Evolutionary conservation across 2,113 vertebrate species (phyloP).

Genomic region (Ceuthmochares aereus): DNA sequence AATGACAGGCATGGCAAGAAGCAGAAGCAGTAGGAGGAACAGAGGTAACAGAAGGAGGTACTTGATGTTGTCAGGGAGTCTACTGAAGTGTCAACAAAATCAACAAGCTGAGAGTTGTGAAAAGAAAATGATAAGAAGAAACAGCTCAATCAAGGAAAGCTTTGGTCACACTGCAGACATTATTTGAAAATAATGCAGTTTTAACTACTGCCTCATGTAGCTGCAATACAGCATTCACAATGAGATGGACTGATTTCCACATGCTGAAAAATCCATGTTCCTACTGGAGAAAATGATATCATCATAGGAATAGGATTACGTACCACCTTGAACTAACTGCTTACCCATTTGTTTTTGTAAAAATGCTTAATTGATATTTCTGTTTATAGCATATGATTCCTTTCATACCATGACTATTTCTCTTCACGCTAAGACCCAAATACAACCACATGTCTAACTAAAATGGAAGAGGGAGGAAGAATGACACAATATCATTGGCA

Average conservation of each 20-base stretch:
- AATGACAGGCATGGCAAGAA: background rate
- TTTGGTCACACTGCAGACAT: background rate
- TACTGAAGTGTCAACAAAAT: background rate
- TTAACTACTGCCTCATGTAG: background rate
- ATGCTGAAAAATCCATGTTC: background rate
- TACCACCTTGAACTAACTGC: background rate
- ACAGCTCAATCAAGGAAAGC: background rate
- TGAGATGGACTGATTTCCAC: background rate
- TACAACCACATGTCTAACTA: background rate
- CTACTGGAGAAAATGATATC: background rate
- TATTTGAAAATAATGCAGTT: background rate
- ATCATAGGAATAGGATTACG: background rate
- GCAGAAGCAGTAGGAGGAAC: background rate
- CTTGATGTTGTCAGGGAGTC: slow-evolving; percentile 7
- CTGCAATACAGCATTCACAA: background rate
- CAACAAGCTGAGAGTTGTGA: slow-evolving; percentile 3
- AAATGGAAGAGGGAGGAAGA: background rate
- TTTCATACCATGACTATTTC: background rate
- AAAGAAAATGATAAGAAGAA: background rate
- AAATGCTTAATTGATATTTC: background rate
- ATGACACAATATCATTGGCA: no score
- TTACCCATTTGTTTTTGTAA: background rate
- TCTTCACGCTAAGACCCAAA: background rate
- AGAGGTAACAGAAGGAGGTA: background rate
- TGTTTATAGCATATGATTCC: background rate